Base-by-base conservation (phyloP, 2,888 invertebrate genomes). In the Plusia festucae region DNA sequence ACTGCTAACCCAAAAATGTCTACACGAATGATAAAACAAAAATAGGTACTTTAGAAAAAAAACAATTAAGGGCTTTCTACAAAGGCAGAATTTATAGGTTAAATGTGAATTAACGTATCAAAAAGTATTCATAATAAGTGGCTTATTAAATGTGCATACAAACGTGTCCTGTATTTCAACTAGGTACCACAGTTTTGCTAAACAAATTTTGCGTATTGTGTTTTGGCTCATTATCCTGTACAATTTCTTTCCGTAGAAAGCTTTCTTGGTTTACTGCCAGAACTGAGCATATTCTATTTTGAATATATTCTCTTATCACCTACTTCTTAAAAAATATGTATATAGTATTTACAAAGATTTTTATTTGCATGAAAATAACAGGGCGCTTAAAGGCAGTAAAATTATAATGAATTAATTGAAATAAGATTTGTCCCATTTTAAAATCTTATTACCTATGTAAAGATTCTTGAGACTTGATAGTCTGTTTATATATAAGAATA, bases 221-320 rank as follows among this genome's bases (percentile, higher is more conserved):
- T 81, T 85, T 87, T 87, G 87, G 86, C 84, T 91, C 86, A 89
- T 90, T 88, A 89, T 85, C 82, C 65, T 79, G 68, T 70, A 64
- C 65, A 81, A 82, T 85, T 88, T 85, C 83, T 85, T 85, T 86
- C 83, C 78, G 78, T 86, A 84, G 85, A 88, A 88, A 90, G 86
- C 86, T 85, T 86, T 87, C 83, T 88, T 90, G 91, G 88, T 90
- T 78, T 79, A 76, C 78, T 88, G 91, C 91, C 90, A 91, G 82
- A 74, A 68, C 61, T 68, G 63, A 75, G 78, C 65, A 76, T 83
- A 73, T 78, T 78, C 68, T 68, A 60, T 80, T 69, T 65, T 78
- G 73, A 84, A 85, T 81, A 74, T 55, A 78, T 83, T 84, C 75
- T 65, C 72, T 65, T 70, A 66, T 72, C 63, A 70, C 34, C 20